Evolutionary conservation across 2,797 vertebrate species (phyloP), one percentile per base, ranked within the genome.

Genomic region (Spondyliosoma cantharus): DNA sequence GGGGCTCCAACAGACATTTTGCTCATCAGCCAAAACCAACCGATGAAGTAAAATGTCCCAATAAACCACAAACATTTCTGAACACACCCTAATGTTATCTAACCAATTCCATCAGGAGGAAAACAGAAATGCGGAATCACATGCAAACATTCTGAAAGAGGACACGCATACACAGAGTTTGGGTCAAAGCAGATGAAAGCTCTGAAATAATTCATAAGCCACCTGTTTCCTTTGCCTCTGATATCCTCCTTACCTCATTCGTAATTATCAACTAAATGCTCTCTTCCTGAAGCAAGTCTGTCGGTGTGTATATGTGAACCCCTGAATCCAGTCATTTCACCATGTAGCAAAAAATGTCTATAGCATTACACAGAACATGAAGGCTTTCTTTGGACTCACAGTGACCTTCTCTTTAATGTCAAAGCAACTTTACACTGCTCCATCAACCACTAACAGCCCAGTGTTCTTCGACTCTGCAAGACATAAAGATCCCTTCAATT

Each of bases 401-500:
- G 16, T 48, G 58, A 81, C 25, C 25, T 43, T 3, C 19, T 74
- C 52, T 71, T 74, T 64, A 48, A 17, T 52, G 70, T 65, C 64
- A 57, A 42, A 42, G 50, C 25, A 0, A 19, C 5, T 84, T 71
- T 17, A 70, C 58, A 42, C 52, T 63, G 69, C 50, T 45, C 42
- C 19, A 20, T 78, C 63, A 76, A 13, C 22, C 60, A 15, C 37
- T 32, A 14, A 56, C 0, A 63, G 59, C 24, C 4, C 52, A 49
- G 53, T 16, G 13, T 25, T 71, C 50, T 37, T 62, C 5, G 3
- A 56, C 74, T 71, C 82, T 70, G 50, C 65, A 57, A 20, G 75
- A 74, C 65, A 73, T 43, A 48, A 83, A 77, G 52, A 54, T 59
- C 27, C 43, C 54, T 66, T 72, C 68, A 69, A 70, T 66, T 62